phyloP scores from a whole-genome alignment of 2,888 invertebrate species.

The Caenorhabditis sp. region DNA sequence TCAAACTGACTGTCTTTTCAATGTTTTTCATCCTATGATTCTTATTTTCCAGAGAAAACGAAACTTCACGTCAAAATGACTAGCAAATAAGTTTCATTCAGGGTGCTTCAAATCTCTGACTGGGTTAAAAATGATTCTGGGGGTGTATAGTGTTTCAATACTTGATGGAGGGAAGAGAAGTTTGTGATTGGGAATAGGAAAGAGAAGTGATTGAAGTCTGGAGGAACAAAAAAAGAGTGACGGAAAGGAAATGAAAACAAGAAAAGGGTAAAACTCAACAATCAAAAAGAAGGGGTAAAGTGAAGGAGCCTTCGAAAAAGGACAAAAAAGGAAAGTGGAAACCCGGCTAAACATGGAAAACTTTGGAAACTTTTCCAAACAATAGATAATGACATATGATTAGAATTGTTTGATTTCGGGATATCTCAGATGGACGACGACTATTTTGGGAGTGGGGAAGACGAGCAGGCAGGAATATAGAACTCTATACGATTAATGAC shows the following conservation, averaged over 20 bases:
- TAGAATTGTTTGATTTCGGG: conserved; percentile 18
- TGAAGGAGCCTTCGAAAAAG: not conserved
- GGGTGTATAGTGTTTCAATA: not conserved
- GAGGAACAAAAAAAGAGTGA: conserved; percentile 7
- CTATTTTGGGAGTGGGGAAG: conserved; percentile 38
- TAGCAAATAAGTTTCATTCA: not conserved
- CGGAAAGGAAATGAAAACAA: conserved; percentile 40
- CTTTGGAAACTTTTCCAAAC: conserved; percentile 2
- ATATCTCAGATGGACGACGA: conserved; percentile 62
- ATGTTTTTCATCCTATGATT: not conserved
- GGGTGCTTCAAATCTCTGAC: conserved; percentile 7
- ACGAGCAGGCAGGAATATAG: conserved; percentile 26
- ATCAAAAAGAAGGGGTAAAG: conserved; percentile 24
- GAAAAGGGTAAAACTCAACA: conserved; percentile 53
- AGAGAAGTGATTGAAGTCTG: conserved; percentile 12
- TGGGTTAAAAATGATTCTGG: not conserved
- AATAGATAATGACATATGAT: conserved; percentile 10
- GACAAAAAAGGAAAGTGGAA: conserved; percentile 19
- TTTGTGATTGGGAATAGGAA: not conserved
- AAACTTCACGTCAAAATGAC: not conserved
- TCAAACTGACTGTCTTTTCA: not conserved
- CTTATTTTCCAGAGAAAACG: not conserved
- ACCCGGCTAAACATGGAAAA: conserved; percentile 27
- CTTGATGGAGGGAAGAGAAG: not conserved
- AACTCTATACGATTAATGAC: conserved; percentile 6